These are phyloP conservation scores for Callimorpha dominula DNA, from an alignment of 2,888 invertebrate species.

Conservation along the genomic window DNA sequence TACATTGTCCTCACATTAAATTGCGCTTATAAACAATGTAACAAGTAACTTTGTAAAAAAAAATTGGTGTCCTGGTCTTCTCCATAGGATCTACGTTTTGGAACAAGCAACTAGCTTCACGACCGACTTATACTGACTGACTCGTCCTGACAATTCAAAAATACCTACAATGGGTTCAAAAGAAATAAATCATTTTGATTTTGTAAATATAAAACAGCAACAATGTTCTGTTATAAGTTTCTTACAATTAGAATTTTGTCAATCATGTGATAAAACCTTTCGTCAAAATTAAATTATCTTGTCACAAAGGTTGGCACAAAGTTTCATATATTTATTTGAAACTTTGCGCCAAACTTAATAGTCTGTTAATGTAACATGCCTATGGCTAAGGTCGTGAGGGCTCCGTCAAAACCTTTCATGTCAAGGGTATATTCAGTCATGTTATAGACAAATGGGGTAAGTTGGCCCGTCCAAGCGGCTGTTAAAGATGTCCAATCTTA, in stretches of 20 bases:
- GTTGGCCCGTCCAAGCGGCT: conserved; percentile 64
- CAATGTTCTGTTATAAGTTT: not conserved
- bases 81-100: too few species aligned
- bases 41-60: too few species aligned
- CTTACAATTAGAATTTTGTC: too few species aligned
- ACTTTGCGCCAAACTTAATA: conserved; percentile 16
- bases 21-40: too few species aligned
- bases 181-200: too few species aligned
- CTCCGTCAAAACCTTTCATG: conserved; percentile 60
- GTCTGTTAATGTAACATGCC: conserved; percentile 24
- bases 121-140: too few species aligned
- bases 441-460: conserved; percentile 73
- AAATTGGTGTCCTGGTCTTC: too few species aligned
- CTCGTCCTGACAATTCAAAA: too few species aligned
- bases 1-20: too few species aligned
- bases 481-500: conserved; percentile 74
- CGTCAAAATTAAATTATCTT: not conserved
- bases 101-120: too few species aligned
- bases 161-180: too few species aligned
- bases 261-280: not conserved
- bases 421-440: conserved; percentile 59
- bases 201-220: not conserved
- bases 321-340: conserved; percentile 28
- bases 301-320: not conserved
- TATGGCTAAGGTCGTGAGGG: conserved; percentile 44